Conservation (phyloP, 2,888 invertebrate genomes). For the Phalera bucephala region DNA sequence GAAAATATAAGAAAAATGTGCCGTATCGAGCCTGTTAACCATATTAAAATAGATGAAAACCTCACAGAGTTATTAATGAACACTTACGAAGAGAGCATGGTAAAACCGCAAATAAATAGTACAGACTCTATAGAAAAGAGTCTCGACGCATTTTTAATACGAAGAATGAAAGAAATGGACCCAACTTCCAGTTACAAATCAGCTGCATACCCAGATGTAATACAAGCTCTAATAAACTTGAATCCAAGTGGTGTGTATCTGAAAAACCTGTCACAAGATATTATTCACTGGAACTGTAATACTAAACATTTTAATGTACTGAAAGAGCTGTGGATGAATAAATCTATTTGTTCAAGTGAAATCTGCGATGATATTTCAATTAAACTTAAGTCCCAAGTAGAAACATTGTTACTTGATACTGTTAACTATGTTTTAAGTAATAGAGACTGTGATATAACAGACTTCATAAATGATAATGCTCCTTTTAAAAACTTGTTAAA, state of each 20-base stretch:
- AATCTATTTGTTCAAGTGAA: conserved; percentile 18
- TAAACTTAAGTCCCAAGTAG: conserved; percentile 61
- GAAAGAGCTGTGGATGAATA: conserved; percentile 48
- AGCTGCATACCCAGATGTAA: conserved; percentile 51
- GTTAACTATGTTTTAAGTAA: conserved; percentile 37
- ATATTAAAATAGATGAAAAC: conserved; percentile 51
- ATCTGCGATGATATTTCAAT: conserved; percentile 50
- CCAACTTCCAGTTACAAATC: conserved; percentile 39
- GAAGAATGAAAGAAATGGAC: conserved; percentile 46
- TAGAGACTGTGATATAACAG: conserved; percentile 26
- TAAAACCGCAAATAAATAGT: conserved; percentile 7
- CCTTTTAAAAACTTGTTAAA: conserved; percentile 38
- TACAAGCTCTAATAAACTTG: conserved; percentile 64
- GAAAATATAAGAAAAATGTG: conserved; percentile 63
- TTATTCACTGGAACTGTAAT: conserved; percentile 46
- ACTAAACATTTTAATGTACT: conserved; percentile 39
- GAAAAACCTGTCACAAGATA: conserved; percentile 39
- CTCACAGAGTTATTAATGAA: conserved; percentile 45
- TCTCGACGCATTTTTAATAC: conserved; percentile 59
- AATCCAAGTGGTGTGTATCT: conserved; percentile 35
- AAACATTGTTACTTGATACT: conserved; percentile 44
- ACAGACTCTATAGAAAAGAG: conserved; percentile 33
- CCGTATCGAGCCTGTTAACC: conserved; percentile 50
- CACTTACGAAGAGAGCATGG: conserved; percentile 42
- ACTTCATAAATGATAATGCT: conserved; percentile 29